These are phyloP conservation scores for Myopa tessellatipennis DNA, from an alignment of 2,888 invertebrate genomes.

Conservation along the genomic window DNA sequence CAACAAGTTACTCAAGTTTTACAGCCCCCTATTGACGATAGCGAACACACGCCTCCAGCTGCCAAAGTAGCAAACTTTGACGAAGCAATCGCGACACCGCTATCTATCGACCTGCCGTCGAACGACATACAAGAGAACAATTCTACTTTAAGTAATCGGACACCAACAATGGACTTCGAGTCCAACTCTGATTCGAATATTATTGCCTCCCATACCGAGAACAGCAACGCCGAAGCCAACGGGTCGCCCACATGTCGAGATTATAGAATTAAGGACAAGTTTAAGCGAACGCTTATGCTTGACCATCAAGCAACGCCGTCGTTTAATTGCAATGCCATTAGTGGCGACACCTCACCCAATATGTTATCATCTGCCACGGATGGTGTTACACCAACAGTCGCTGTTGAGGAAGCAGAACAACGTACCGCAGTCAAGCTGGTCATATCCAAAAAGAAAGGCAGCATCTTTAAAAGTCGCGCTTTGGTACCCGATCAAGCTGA, in stretches of 20 bases:
- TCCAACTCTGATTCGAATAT: constrained; percentile 53
- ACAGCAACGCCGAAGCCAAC: constrained; percentile 34
- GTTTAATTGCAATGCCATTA: constrained; percentile 50
- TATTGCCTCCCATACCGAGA: constrained; percentile 38
- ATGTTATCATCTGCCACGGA: constrained; percentile 32
- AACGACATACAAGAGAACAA: constrained; percentile 36
- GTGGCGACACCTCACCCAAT: constrained; percentile 43
- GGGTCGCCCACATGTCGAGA: constrained; percentile 61
- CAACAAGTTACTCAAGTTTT: constrained; percentile 58
- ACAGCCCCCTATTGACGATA: constrained; percentile 50
- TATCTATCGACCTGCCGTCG: constrained; percentile 46
- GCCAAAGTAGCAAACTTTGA: constrained; percentile 51
- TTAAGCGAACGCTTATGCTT: constrained; percentile 64
- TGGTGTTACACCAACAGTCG: constrained; percentile 32
- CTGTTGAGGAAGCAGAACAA: constrained; percentile 67
- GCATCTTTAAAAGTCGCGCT: constrained; percentile 88
- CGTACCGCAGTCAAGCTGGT: constrained; percentile 73
- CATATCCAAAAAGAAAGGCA: constrained; percentile 86
- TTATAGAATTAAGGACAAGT: constrained; percentile 66
- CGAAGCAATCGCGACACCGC: background rate
- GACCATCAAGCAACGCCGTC: constrained; percentile 53
- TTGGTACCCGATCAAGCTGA: constrained; percentile 70
- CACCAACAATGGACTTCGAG: constrained; percentile 49
- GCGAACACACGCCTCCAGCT: constrained; percentile 50
- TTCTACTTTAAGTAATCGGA: constrained; percentile 41